Evolutionary conservation across 1,140 invertebrate species (phyloP), one percentile per base, ranked within the genome.

Genomic region (Nasonia longicornis): DNA sequence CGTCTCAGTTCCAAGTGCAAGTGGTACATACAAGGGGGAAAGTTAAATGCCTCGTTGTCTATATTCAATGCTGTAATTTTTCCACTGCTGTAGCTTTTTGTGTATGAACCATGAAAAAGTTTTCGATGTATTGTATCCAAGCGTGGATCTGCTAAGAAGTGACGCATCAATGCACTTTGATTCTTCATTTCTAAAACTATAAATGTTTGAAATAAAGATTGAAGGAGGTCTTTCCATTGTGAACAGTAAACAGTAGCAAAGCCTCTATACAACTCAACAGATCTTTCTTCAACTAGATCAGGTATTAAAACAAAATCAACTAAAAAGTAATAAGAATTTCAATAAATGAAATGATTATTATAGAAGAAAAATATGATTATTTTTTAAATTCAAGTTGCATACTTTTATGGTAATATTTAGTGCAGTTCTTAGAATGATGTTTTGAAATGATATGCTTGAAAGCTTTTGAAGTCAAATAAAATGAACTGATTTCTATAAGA

Each of bases 1-100:
- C 89, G 91, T 70, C 92, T 85, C 58, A 96, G 85, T 70, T 89
- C 84, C n/a, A 90, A 86, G 86, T 96, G 94, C 70, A 96, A 89
- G 85, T 94, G 93, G 82, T 92, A 90, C 95, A 96, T 96, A 87
- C 95, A 96, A 1, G 93, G 92, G 26, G 96, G 95, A 90, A 96
- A 96, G 42, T 91, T 89, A 82, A 88, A 89, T 10, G 91, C 91
- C 84, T 93, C 86, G 77, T 87, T 31, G 82, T 93, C 90, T 76
- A 94, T 91, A 80, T 93, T 90, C 31, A 84, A 80, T 70, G 88
- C 87, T n/a, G 86, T 88, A 73, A 89, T 86, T 12, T 83, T 86
- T 73, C 87, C 86, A 79, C 81, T 64, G 22, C 11, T 64, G 42
- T 71, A 45, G 58, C 84, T 82, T 75, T 86, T 81, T 29, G 81